Evolutionary conservation across 2,888 invertebrate genomes (phyloP), one percentile per base, ranked within the genome.

Genomic region (Aporophyla nigra): DNA sequence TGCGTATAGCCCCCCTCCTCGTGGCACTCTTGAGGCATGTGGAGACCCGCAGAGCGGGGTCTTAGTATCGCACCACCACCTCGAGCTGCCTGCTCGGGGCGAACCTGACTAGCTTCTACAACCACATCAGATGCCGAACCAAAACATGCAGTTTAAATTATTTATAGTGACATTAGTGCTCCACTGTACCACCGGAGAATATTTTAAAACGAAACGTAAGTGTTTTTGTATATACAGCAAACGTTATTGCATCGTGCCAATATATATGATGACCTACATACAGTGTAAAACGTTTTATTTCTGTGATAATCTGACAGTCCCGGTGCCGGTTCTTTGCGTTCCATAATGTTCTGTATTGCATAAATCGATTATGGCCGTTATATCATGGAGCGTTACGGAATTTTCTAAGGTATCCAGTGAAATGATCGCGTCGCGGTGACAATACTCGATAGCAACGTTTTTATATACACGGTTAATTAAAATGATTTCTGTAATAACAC

Each of bases 171-270:
- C 90, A 83, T 90, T 93, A 91, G 94, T 95, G 93, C 89, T 96
- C 70, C 94, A 94, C 86, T 92, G 88, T 87, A 86, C 92, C 43
- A 80, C 89, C 14, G 95, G 92, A 72, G 96, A 96, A 82, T 90
- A 96, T 92, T 96, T 93, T 88, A 96, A 93, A 88, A 94, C 94
- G 81, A 96, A 95, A 92, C 96, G 96, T 96, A 91, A 96, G 96
- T 96, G 90, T 88, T 90, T 89, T 91, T 88, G 78, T 82, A 84
- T 80, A 84, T 80, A 84, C 12, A 56, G 40, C 21, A 81, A 51
- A 69, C 65, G 74, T 56, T 69, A 85, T 87, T 87, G 82, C 83
- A 74, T 72, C 75, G 84, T 80, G 81, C 82, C 74, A 83, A 76
- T 80, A 78, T 59, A 66, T 70, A 74, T 54, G 56, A 75, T 83